A percentile compares a stretch with the other conserved stretches of the same genome.
Conservation (phyloP, 1,140 invertebrate species). For the Ptiloglossa arizonensis region DNA sequence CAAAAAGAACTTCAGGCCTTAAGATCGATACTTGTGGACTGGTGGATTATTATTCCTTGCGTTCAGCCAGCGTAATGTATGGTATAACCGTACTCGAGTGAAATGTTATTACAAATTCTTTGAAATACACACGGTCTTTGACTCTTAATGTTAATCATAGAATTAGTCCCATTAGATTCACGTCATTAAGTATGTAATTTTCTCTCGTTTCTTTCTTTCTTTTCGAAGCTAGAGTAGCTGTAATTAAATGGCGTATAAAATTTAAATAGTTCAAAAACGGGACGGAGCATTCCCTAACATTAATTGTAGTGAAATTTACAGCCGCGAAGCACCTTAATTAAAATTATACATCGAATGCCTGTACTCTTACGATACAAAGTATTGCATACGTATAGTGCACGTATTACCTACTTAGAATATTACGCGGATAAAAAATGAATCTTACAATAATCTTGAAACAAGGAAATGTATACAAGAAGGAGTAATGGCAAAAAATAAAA, state of each 20-base stretch:
- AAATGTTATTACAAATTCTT: conserved; percentile 2
- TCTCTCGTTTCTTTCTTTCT: not conserved
- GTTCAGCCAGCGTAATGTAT: conserved; percentile 12
- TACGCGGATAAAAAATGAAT: conserved; percentile 3
- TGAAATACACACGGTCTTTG: not conserved
- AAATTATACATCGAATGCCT: conserved; percentile 34
- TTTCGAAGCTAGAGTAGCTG: conserved; percentile 44
- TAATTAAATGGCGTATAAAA: conserved; percentile 64
- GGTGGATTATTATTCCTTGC: conserved; percentile 5
- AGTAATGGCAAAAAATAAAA: conserved; percentile 27
- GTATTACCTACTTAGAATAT: conserved; percentile 8
- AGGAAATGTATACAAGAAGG: conserved; percentile 25
- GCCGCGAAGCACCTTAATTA: conserved; percentile 46
- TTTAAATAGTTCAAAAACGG: conserved; percentile 62
- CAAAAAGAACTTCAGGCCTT: conserved; percentile 6
- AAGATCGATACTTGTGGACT: not conserved
- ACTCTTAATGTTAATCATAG: conserved; percentile 27
- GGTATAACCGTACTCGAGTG: not conserved
- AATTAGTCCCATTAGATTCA: conserved; percentile 35
- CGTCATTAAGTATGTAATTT: conserved; percentile 6
- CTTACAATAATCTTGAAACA: not conserved
- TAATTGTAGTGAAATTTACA: conserved; percentile 48
- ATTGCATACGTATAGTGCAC: conserved; percentile 25
- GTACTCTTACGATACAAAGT: conserved; percentile 26
- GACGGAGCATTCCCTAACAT: conserved; percentile 63